phyloP scores from a whole-genome alignment of 92 coral and sea anemone genomes.

The Hydrozoanthus gracilis region DNA sequence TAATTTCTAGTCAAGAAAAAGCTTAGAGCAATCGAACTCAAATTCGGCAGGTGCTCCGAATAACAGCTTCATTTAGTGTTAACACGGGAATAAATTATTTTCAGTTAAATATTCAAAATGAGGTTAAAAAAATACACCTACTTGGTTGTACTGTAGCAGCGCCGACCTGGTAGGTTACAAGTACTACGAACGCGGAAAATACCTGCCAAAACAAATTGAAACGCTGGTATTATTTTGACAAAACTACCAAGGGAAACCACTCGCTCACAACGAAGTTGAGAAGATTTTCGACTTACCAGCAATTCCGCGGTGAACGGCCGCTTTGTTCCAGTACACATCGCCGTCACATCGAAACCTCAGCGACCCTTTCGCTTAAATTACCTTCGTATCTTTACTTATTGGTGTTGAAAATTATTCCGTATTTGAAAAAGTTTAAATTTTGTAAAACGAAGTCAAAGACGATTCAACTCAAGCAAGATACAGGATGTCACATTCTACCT shows the following conservation, averaged over 20 bases:
- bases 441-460: slow-evolving; percentile 18
- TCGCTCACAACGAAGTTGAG: neutral
- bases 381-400: neutral
- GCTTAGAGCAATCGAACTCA: neutral
- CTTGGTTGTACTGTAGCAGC: slow-evolving; percentile 1
- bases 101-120: slow-evolving; percentile 31
- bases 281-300: slow-evolving; percentile 27
- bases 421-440: slow-evolving; percentile 1
- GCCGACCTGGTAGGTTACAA: slow-evolving; percentile 1
- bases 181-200: slow-evolving; percentile 3
- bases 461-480: neutral
- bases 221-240: neutral
- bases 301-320: neutral
- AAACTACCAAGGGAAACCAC: neutral
- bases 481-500: slow-evolving; percentile 12
- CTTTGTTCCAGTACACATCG: slow-evolving; percentile 6
- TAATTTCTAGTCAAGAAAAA: neutral
- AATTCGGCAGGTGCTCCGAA: slow-evolving; percentile 23
- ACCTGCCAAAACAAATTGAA: slow-evolving; percentile 29
- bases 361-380: slow-evolving; percentile 21
- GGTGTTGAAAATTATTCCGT: neutral
- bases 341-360: slow-evolving; percentile 26
- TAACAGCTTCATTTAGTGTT: slow-evolving; percentile 8
- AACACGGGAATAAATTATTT: slow-evolving; percentile 32
- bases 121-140: slow-evolving; percentile 20